phyloP scores from a whole-genome alignment of 2,888 invertebrate genomes.

The Nebria salina region DNA sequence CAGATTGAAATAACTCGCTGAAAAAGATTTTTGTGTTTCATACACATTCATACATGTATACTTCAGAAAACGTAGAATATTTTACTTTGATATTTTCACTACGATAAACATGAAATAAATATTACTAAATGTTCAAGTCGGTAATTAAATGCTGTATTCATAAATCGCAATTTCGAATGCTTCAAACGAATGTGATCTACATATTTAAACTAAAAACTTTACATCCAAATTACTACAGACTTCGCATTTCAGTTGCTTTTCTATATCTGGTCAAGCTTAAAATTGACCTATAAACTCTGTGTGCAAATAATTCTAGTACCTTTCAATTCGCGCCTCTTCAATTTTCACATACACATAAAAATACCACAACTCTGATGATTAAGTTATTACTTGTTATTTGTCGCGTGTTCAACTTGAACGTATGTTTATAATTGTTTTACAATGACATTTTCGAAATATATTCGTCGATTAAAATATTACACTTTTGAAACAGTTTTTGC shows the following conservation, averaged over 20 bases:
- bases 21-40: constrained; percentile 35
- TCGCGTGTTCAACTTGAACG: constrained; percentile 9
- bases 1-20: constrained; percentile 38
- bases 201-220: too few relatives aligned
- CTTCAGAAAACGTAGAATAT: background rate
- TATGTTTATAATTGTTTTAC: constrained; percentile 24
- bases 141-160: background rate
- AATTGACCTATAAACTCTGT: too few relatives aligned
- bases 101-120: background rate
- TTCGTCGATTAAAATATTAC: too few relatives aligned
- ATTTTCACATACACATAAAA: too few relatives aligned
- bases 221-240: too few relatives aligned
- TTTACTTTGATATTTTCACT: background rate
- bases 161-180: background rate
- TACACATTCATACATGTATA: background rate
- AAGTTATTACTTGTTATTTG: constrained; percentile 40
- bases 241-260: too few relatives aligned
- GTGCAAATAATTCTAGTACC: too few relatives aligned
- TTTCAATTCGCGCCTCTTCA: too few relatives aligned
- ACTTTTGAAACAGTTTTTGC: too few relatives aligned
- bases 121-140: background rate
- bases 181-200: too few relatives aligned
- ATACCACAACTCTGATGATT: constrained; percentile 23
- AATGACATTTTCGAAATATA: background rate
- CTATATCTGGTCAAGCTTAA: too few relatives aligned